phyloP scores from a whole-genome alignment of 2,797 vertebrate genomes.

The Gymnodraco acuticeps region DNA sequence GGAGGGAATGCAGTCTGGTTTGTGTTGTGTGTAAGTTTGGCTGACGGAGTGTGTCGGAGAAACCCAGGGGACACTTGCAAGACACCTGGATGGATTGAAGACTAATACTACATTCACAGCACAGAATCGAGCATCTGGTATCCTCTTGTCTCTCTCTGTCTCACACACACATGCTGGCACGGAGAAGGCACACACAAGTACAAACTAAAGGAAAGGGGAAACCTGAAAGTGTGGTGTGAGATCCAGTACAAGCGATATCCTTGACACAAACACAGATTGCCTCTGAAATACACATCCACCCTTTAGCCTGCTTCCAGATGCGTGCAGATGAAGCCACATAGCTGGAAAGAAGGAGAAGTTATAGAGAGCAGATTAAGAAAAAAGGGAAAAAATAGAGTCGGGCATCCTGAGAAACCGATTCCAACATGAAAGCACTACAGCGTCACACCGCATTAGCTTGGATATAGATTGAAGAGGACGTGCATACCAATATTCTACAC shows the following conservation, averaged over 20 bases:
- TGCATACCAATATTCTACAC: slow-evolving; percentile 48
- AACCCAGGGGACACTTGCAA: slow-evolving; percentile 51
- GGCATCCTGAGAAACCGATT: slow-evolving; percentile 61
- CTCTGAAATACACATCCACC: slow-evolving; percentile 30
- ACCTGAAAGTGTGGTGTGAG: slow-evolving; percentile 12
- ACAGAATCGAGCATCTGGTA: slow-evolving; percentile 55
- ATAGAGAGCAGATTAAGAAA: slow-evolving; percentile 16
- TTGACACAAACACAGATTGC: slow-evolving; percentile 35
- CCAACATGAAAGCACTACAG: slow-evolving; percentile 73
- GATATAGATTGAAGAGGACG: slow-evolving; percentile 54
- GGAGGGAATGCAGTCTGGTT: slow-evolving; percentile 14
- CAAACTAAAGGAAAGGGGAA: neutral
- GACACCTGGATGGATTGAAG: slow-evolving; percentile 65
- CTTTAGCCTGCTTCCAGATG: slow-evolving; percentile 14
- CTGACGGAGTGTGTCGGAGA: slow-evolving; percentile 61
- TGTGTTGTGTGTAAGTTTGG: slow-evolving; percentile 25
- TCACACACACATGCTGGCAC: slow-evolving; percentile 9
- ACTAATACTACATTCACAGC: slow-evolving; percentile 44
- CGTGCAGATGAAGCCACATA: slow-evolving; percentile 29
- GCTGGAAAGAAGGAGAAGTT: slow-evolving; percentile 47
- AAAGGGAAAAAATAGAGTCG: slow-evolving; percentile 33
- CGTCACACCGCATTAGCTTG: slow-evolving; percentile 66
- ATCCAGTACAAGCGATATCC: slow-evolving; percentile 24
- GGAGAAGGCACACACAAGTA: slow-evolving; percentile 10
- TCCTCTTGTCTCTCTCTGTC: slow-evolving; percentile 5